Base-by-base conservation (phyloP, 1,140 invertebrate species). In the Lethrus apterus region DNA sequence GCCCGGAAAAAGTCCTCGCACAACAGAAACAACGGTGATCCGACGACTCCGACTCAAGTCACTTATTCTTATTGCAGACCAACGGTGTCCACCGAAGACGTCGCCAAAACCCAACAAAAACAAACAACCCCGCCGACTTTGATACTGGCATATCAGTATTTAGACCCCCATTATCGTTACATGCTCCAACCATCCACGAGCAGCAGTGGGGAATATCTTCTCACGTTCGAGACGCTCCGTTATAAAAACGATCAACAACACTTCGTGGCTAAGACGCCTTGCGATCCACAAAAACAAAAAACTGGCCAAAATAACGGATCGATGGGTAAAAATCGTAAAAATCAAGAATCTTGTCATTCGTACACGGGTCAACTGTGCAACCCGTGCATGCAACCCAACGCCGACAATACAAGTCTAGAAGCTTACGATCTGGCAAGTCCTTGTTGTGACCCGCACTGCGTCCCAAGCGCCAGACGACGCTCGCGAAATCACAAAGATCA, bases 371-470 rank as follows among this genome's bases (percentile, higher is more conserved):
- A 78, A 54, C 71, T 83, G 0, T 89, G 86, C 63, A 80, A 83
- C 47, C 83, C 86, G 2, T 89, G 86, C 45, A 73, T 85, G 48
- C 77, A 79, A 13, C 72, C 73, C 23, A 77, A 76, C 60, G 73
- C 64, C 23, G 85, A 88, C 46, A 83, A 77, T 44, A 80, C 78
- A 9, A 88, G 84, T 56, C 66, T 89, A 21, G 85, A 89, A 60
- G 85, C 85, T 4, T 89, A 89, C 48, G 84, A 88, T 58, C 62
- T 88, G 10, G 85, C 85, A 1, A 88, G 83, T 66, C 83, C 85
- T 1, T 89, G 86, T 55, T 89, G 86, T 62, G 83, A 86, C 63
- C 81, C 83, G 0, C 82, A 86, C 52, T 89, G 86, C 56, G 84
- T 89, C 13, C 86, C 86, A 14, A 79, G 79, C 31, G 65, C 79